Conservation (phyloP, 1,140 invertebrate genomes). For the Trialeurodes vaporariorum region DNA sequence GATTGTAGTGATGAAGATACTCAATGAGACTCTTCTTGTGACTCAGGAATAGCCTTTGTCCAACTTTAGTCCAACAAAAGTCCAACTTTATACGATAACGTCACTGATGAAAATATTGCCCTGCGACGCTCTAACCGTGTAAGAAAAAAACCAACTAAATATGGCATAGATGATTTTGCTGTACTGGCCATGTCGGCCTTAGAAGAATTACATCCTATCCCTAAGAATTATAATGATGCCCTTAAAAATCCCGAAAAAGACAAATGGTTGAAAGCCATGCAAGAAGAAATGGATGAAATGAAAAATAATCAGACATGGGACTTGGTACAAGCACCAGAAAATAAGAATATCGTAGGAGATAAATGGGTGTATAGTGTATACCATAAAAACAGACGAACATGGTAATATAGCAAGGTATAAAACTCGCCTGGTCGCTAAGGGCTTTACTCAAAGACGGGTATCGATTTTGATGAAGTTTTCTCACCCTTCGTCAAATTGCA, state of each 20-base stretch:
- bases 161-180: too few relatives aligned
- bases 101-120: too few relatives aligned
- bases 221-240: constrained; percentile 1
- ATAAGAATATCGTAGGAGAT: constrained; percentile 27
- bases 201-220: too few relatives aligned
- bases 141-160: too few relatives aligned
- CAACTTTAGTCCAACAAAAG: too few relatives aligned
- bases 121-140: too few relatives aligned
- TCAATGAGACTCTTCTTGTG: too few relatives aligned
- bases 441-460: constrained; percentile 17
- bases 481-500: constrained; percentile 29
- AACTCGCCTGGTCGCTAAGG: constrained; percentile 9
- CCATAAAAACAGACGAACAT: constrained; percentile 8
- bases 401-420: constrained; percentile 21
- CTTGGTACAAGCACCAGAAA: constrained; percentile 26
- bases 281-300: constrained; percentile 17
- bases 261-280: constrained; percentile 16
- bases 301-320: constrained; percentile 28
- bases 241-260: constrained; percentile 10
- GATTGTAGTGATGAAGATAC: too few relatives aligned
- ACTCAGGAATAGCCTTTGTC: too few relatives aligned
- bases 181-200: too few relatives aligned
- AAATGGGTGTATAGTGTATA: constrained; percentile 27
- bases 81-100: too few relatives aligned
- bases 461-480: constrained; percentile 33